These are phyloP conservation scores for Chlamydotis undulata DNA, from an alignment of 2,113 vertebrate species.

Conservation along the genomic window DNA sequence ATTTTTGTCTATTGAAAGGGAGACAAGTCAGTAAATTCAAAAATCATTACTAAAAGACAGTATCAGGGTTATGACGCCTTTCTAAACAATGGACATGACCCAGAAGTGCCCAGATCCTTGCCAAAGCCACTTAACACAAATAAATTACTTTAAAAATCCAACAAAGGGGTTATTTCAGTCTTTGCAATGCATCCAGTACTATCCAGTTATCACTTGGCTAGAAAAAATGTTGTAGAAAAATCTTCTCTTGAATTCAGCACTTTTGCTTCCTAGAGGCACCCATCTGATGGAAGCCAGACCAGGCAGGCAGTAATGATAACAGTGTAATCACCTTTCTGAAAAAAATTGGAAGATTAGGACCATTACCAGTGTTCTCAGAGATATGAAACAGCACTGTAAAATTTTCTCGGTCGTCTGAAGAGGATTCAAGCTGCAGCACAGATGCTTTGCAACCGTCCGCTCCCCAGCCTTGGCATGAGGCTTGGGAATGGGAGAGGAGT, in stretches of 20 bases:
- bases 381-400: not conserved
- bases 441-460: not conserved
- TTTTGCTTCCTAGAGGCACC: not conserved
- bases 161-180: not conserved
- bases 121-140: not conserved
- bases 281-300: not conserved
- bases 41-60: not conserved
- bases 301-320: not conserved
- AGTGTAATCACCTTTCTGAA: not conserved
- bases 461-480: not conserved
- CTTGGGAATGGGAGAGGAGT: not conserved
- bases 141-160: not conserved
- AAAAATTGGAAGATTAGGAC: not conserved
- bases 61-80: not conserved
- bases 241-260: not conserved
- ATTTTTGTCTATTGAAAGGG: not conserved
- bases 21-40: not conserved
- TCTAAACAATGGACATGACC: not conserved
- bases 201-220: not conserved
- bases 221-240: not conserved
- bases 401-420: not conserved
- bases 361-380: not conserved
- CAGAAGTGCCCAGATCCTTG: not conserved
- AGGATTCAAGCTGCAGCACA: not conserved
- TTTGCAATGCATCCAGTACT: not conserved